Evolutionary conservation across 2,888 invertebrate genomes (phyloP).

Genomic region (Sarcophaga subvicina): DNA sequence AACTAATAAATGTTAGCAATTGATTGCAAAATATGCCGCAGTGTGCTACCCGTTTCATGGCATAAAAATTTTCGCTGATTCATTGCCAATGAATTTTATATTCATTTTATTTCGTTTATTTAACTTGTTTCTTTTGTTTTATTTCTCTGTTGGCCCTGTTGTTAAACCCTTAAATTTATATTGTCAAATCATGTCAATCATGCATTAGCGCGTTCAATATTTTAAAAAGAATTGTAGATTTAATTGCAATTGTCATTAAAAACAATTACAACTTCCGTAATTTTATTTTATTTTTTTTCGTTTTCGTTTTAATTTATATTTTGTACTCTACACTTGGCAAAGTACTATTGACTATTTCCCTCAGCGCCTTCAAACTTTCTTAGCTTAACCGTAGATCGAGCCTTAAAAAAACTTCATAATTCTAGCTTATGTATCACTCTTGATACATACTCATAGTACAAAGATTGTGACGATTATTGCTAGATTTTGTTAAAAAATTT

Average conservation of each 20-base stretch:
- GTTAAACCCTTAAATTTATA: constrained; percentile 61
- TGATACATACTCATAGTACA: too few species aligned
- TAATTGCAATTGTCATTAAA: constrained; percentile 69
- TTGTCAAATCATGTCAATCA: constrained; percentile 68
- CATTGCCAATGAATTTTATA: constrained; percentile 15
- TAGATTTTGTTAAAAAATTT: too few species aligned
- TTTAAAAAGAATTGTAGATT: constrained; percentile 64
- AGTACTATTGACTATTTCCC: too few species aligned
- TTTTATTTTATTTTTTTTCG: not conserved
- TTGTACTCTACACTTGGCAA: not conserved
- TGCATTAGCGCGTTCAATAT: constrained; percentile 66
- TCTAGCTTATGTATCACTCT: too few species aligned
- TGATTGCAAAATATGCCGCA: not conserved
- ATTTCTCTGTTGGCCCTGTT: constrained; percentile 11
- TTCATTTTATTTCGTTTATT: constrained; percentile 1
- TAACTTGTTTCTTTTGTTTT: not conserved
- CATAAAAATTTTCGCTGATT: constrained; percentile 21
- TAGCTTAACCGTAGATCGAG: too few species aligned
- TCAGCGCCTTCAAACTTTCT: too few species aligned
- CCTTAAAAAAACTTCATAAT: too few species aligned
- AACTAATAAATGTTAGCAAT: not conserved
- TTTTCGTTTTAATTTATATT: not conserved
- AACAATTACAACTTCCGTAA: constrained; percentile 56
- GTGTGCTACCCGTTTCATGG: not conserved
- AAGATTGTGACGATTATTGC: too few species aligned